Evolutionary conservation across 2,113 vertebrate genomes (phyloP).

Genomic region (Macaca mulatta): DNA sequence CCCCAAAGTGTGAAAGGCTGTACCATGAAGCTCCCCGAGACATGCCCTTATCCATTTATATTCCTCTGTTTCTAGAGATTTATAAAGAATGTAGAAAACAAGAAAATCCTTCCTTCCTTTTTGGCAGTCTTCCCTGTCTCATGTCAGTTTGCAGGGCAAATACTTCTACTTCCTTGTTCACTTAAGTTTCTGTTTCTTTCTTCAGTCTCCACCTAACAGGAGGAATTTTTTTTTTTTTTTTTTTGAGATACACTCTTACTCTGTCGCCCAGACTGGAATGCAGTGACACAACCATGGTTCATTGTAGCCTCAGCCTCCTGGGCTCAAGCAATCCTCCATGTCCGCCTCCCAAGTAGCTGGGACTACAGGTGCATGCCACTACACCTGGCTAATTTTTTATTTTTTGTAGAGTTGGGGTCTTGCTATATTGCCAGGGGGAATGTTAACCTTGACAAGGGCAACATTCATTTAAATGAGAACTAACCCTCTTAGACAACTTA

Average conservation of each 20-base stretch:
- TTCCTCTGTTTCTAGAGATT: background rate
- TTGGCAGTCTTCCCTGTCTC: background rate
- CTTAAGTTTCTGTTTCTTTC: constrained; percentile 42
- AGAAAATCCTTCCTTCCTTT: background rate
- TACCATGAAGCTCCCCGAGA: accelerated
- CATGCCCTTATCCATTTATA: background rate
- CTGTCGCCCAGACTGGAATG: no score
- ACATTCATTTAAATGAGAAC: background rate
- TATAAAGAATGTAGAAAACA: background rate
- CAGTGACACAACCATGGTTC: no score
- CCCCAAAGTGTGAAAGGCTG: no score
- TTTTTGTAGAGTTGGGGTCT: no score
- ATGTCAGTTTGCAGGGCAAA: background rate
- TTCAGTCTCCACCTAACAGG: background rate
- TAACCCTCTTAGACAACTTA: background rate
- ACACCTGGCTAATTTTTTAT: no score
- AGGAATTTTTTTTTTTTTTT: no score
- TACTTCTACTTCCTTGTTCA: constrained; percentile 7
- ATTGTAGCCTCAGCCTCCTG: no score
- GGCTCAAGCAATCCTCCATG: no score
- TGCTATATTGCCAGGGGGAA: no score
- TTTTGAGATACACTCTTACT: no score
- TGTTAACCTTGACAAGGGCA: background rate
- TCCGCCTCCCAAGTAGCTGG: no score
- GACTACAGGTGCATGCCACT: no score